Conservation (phyloP, 2,113 vertebrate species). For the human (Homo sapiens) region DNA sequence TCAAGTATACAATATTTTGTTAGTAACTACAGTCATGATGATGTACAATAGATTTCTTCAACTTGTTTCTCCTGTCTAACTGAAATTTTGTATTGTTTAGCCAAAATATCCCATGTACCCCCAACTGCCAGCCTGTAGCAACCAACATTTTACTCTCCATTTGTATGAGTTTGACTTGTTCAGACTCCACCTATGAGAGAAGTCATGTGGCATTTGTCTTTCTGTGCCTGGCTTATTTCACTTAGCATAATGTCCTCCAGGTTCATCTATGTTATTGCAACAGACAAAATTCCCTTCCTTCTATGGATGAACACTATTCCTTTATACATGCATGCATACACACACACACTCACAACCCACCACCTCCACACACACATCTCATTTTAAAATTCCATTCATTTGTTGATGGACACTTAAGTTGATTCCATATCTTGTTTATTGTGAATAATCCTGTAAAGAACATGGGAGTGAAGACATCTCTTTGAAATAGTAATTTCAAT, state of each 20-base stretch:
- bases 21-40: too few relatives aligned
- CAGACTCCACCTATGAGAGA: neutral
- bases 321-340: neutral
- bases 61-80: neutral
- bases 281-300: neutral
- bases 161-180: neutral
- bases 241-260: too few relatives aligned
- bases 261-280: neutral
- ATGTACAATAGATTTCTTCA: neutral
- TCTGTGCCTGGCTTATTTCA: neutral
- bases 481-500: neutral
- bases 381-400: too few relatives aligned
- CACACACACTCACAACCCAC: too few relatives aligned
- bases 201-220: neutral
- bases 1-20: neutral
- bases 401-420: too few relatives aligned
- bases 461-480: neutral
- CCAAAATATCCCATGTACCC: neutral
- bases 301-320: neutral
- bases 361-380: too few relatives aligned
- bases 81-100: neutral
- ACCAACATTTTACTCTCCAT: neutral
- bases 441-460: neutral
- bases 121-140: neutral
- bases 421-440: too few relatives aligned